phyloP scores from a whole-genome alignment of 2,888 invertebrate genomes.

The Acholoe squamosa region DNA sequence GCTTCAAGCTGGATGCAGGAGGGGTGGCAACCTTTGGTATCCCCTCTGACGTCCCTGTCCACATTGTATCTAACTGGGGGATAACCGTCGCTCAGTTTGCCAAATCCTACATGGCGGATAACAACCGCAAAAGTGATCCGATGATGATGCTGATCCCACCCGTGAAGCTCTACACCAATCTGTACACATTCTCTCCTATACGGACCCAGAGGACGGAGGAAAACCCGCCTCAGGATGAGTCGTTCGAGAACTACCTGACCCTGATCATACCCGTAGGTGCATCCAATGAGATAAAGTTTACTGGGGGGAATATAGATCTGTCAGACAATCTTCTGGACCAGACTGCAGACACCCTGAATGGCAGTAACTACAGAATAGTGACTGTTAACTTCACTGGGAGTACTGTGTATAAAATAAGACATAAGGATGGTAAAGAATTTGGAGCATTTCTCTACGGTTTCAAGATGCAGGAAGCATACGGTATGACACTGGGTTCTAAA shows the following conservation, averaged over 20 bases:
- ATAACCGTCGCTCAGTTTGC: constrained; percentile 72
- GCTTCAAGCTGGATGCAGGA: constrained; percentile 33
- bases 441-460: constrained; percentile 74
- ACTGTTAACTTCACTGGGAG: constrained; percentile 21
- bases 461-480: constrained; percentile 75
- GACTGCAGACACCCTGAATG: background rate
- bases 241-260: background rate
- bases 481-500: constrained; percentile 72
- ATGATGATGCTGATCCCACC: constrained; percentile 75
- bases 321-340: background rate
- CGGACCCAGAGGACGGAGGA: constrained; percentile 65
- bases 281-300: background rate
- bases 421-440: constrained; percentile 71
- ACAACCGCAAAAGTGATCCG: constrained; percentile 73
- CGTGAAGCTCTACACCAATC: constrained; percentile 71
- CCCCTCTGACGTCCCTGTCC: constrained; percentile 41
- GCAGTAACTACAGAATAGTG: background rate
- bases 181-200: constrained; percentile 74
- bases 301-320: no score
- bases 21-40: constrained; percentile 67
- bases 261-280: background rate
- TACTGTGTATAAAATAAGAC: constrained; percentile 72
- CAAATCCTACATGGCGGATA: constrained; percentile 72
- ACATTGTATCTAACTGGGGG: constrained; percentile 69
- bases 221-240: constrained; percentile 63